A percentile compares a stretch with the other conserved stretches of the same genome.
Conservation (phyloP, 2,113 vertebrate species). For the Lampris incognitus region DNA sequence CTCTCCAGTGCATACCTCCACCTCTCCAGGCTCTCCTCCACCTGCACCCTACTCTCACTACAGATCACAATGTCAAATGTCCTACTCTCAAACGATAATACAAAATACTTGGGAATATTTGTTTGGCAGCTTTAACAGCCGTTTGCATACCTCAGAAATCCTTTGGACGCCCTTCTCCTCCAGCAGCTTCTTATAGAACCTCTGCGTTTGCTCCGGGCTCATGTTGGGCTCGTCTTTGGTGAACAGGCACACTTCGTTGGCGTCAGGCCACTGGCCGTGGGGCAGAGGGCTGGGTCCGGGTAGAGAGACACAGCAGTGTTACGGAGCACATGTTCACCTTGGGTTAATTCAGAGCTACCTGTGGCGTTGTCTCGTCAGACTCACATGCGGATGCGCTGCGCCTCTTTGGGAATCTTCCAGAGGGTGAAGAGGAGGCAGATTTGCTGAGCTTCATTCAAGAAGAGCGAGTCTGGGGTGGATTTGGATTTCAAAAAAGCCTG, state of each 20-base stretch:
- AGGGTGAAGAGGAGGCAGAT: slow-evolving; percentile 87
- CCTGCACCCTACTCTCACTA: too few relatives aligned
- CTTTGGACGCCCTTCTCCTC: slow-evolving; percentile 81
- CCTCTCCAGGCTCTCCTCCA: too few relatives aligned
- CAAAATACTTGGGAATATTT: too few relatives aligned
- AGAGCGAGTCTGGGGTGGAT: slow-evolving; percentile 54
- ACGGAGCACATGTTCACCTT: too few relatives aligned
- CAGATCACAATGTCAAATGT: too few relatives aligned
- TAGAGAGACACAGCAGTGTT: background rate
- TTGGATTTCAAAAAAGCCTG: slow-evolving; percentile 81
- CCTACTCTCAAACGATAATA: too few relatives aligned
- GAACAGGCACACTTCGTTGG: slow-evolving; percentile 91
- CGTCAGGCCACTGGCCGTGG: slow-evolving; percentile 82
- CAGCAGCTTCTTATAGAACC: slow-evolving; percentile 89
- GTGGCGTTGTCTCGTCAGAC: slow-evolving; percentile 22
- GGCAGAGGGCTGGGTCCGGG: slow-evolving; percentile 85
- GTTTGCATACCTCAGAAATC: slow-evolving; percentile 84
- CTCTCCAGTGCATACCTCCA: too few relatives aligned
- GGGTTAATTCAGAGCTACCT: background rate
- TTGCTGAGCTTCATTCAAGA: slow-evolving; percentile 82
- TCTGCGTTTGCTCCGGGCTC: slow-evolving; percentile 88
- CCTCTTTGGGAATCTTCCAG: slow-evolving; percentile 88
- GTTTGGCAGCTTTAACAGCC: too few relatives aligned
- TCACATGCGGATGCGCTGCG: slow-evolving; percentile 86
- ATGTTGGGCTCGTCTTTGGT: slow-evolving; percentile 89